Conservation (phyloP, 2,113 vertebrate genomes). For the Tympanuchus pallidicinctus region DNA sequence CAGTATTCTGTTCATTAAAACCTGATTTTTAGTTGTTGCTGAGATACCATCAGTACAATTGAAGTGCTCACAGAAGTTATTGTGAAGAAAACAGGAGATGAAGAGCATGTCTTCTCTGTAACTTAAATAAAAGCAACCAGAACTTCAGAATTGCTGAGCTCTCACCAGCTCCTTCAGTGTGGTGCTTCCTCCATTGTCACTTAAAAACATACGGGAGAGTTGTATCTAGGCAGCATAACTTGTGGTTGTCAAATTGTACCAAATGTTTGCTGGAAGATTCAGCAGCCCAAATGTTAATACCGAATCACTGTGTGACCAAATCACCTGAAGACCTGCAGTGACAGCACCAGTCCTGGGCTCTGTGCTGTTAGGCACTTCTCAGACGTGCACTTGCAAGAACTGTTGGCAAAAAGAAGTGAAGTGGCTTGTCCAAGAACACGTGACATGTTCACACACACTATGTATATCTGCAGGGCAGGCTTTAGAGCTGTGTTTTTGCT, state of each 20-base stretch:
- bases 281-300: neutral
- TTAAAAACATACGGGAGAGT: neutral
- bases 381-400: neutral
- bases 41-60: neutral
- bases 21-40: neutral
- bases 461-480: neutral
- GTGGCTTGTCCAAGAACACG: neutral
- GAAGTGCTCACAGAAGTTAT: neutral
- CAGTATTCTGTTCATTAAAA: neutral
- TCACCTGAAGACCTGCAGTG: neutral
- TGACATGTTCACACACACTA: too few relatives aligned
- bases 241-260: neutral
- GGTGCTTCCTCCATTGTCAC: neutral
- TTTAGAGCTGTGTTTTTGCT: neutral
- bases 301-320: neutral
- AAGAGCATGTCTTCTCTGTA: neutral
- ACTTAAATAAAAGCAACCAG: neutral
- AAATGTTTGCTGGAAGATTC: neutral
- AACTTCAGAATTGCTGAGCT: neutral
- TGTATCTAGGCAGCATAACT: neutral
- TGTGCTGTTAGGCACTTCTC: neutral
- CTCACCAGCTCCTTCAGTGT: neutral
- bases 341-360: neutral
- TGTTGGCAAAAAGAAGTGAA: neutral
- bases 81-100: neutral